These are phyloP conservation scores for Steinernema carpocapsae DNA, from an alignment of 2,888 invertebrate species.

Conservation along the genomic window DNA sequence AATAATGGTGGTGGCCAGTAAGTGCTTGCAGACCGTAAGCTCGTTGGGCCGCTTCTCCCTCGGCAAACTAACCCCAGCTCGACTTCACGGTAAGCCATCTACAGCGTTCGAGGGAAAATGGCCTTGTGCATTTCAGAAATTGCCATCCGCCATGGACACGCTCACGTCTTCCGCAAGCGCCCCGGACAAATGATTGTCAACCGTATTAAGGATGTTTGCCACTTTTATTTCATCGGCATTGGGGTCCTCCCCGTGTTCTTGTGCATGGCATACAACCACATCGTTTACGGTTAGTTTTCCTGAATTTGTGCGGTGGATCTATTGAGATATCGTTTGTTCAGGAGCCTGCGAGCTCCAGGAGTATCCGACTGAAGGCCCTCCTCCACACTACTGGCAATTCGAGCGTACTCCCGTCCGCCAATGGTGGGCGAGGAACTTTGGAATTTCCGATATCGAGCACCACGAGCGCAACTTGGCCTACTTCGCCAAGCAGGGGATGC, in stretches of 20 bases:
- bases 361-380: conserved; percentile 39
- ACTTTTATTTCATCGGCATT: conserved; percentile 65
- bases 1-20: conserved; percentile 29
- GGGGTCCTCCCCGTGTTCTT: conserved; percentile 59
- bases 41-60: conserved; percentile 26
- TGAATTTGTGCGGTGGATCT: neutral
- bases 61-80: conserved; percentile 19
- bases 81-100: conserved; percentile 11
- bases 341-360: conserved; percentile 30
- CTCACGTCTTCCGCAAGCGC: conserved; percentile 61
- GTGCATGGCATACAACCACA: conserved; percentile 55
- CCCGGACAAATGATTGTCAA: conserved; percentile 65
- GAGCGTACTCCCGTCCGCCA: conserved; percentile 65
- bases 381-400: conserved; percentile 66
- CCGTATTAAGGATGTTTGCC: conserved; percentile 63
- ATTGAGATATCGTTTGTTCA: neutral
- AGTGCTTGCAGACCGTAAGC: conserved; percentile 28
- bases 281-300: conserved; percentile 50
- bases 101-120: neutral
- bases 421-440: conserved; percentile 60
- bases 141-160: conserved; percentile 56
- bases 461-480: conserved; percentile 64
- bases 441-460: conserved; percentile 48
- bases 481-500: conserved; percentile 59
- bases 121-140: conserved; percentile 39